phyloP scores from a whole-genome alignment of 2,113 vertebrate genomes.

The Osmerus eperlanus region DNA sequence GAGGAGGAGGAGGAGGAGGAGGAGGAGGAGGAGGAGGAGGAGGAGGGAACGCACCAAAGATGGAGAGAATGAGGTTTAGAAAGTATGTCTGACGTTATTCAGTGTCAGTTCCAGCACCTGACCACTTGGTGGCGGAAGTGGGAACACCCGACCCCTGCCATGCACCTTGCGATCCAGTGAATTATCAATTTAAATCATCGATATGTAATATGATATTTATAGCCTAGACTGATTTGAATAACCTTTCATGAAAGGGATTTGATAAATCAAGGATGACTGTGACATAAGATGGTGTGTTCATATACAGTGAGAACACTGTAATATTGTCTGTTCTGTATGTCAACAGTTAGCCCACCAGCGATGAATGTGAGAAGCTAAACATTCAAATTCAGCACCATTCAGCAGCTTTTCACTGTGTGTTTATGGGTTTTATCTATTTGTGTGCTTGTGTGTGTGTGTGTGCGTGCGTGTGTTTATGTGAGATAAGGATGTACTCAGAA shows the following conservation, averaged over 20 bases:
- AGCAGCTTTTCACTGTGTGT: conserved; percentile 26
- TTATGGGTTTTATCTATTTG: no score
- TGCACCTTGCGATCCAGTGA: no score
- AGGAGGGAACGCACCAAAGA: neutral
- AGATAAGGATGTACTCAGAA: conserved; percentile 24
- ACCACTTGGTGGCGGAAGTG: conserved; percentile 54
- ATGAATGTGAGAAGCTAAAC: conserved; percentile 36
- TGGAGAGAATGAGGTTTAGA: neutral
- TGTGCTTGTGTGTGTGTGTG: neutral
- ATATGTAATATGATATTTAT: no score
- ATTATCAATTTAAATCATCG: no score
- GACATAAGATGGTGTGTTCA: no score
- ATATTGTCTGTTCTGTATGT: neutral
- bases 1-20: neutral
- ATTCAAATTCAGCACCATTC: conserved; percentile 23
- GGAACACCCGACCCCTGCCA: neutral
- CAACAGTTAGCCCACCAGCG: conserved; percentile 12
- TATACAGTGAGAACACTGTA: neutral
- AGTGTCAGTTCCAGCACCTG: conserved; percentile 27
- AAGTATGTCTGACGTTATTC: neutral
- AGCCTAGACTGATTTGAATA: no score
- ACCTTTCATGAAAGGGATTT: no score
- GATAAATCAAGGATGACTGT: no score
- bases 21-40: neutral
- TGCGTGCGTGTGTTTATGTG: neutral